Evolutionary conservation across 2,113 vertebrate species (phyloP).

Genomic region (Semnornis frantzii): DNA sequence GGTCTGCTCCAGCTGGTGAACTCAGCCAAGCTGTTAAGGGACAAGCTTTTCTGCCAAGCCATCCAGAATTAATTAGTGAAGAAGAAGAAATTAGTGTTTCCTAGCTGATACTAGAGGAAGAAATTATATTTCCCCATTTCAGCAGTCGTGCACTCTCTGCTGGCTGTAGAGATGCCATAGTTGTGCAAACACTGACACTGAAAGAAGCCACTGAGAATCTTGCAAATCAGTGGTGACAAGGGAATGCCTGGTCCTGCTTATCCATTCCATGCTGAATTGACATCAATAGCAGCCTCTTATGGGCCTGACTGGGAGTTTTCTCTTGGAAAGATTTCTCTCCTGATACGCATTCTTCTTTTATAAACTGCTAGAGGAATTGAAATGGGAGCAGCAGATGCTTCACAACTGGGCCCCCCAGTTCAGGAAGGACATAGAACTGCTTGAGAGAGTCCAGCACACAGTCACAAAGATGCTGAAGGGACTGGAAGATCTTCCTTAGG

Average conservation of each 20-base stretch:
- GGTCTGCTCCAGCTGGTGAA: not conserved
- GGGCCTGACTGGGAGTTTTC: not conserved
- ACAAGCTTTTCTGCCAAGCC: not conserved
- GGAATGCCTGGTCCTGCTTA: not conserved
- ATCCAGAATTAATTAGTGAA: not conserved
- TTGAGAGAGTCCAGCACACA: no score
- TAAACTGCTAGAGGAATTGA: not conserved
- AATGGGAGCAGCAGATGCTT: not conserved
- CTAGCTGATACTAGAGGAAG: not conserved
- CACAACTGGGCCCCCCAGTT: no score
- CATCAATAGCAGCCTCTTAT: not conserved
- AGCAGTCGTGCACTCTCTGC: no score
- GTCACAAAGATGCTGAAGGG: no score
- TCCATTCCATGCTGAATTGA: not conserved
- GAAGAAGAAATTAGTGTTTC: slow-evolving; percentile 2
- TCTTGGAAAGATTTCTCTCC: not conserved
- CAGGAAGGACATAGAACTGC: no score
- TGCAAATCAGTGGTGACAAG: not conserved
- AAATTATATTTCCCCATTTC: not conserved
- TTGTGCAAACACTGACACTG: not conserved
- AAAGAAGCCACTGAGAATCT: not conserved
- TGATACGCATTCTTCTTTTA: not conserved
- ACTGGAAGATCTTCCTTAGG: no score
- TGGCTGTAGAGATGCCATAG: not conserved
- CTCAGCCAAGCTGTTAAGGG: not conserved